A percentile compares a stretch with the other conserved stretches of the same genome.
Conservation (phyloP, 2,888 invertebrate species). For the Notodromas monacha region DNA sequence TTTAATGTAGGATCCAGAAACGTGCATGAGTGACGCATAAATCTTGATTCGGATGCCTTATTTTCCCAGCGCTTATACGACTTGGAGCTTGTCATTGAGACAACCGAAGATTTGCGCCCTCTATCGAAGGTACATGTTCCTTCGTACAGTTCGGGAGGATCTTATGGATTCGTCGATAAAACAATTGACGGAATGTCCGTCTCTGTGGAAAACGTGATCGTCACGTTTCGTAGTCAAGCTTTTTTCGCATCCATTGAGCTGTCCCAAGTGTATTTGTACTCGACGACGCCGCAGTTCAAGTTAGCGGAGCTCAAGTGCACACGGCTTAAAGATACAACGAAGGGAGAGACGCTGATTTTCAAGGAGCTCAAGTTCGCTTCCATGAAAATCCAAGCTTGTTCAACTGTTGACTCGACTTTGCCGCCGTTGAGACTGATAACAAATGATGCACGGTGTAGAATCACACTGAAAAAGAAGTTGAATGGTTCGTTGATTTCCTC, state of each 20-base stretch:
- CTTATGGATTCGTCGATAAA: slow-evolving; percentile 57
- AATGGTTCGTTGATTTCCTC: slow-evolving; percentile 31
- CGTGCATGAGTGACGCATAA: no score
- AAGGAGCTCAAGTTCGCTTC: slow-evolving; percentile 93
- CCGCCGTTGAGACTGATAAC: slow-evolving; percentile 70
- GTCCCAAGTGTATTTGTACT: slow-evolving; percentile 66
- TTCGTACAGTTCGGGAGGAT: slow-evolving; percentile 22
- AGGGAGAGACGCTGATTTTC: slow-evolving; percentile 69
- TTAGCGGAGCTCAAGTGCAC: slow-evolving; percentile 58
- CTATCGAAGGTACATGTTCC: slow-evolving; percentile 11
- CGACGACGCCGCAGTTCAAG: slow-evolving; percentile 65
- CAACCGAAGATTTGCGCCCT: slow-evolving; percentile 44
- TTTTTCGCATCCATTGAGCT: slow-evolving; percentile 84
- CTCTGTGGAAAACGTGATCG: slow-evolving; percentile 67
- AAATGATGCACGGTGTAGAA: slow-evolving; percentile 70
- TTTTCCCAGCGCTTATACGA: slow-evolving; percentile 50
- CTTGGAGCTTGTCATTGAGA: slow-evolving; percentile 66
- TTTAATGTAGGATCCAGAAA: no score
- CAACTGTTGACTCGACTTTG: slow-evolving; percentile 30
- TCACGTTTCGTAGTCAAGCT: slow-evolving; percentile 71
- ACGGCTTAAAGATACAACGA: slow-evolving; percentile 54
- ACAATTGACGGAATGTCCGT: slow-evolving; percentile 93
- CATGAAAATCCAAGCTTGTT: slow-evolving; percentile 69
- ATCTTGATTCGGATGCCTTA: no score
- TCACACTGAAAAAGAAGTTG: slow-evolving; percentile 73